These are phyloP conservation scores for Euleptes europaea DNA, from an alignment of 2,113 vertebrate species.

Conservation along the genomic window DNA sequence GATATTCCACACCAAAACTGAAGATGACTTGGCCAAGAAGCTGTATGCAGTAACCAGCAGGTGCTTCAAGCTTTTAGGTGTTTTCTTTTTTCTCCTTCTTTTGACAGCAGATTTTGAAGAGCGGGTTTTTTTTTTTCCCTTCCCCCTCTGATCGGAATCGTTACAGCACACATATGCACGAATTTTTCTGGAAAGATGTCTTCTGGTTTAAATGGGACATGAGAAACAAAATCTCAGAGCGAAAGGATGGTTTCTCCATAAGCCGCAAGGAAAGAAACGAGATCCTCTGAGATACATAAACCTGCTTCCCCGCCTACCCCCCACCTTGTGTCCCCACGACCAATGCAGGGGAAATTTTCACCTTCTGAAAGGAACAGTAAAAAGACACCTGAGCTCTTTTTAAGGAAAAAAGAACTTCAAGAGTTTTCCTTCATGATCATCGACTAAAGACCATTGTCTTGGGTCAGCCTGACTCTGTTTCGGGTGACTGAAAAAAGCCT, in stretches of 20 bases:
- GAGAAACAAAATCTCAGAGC: not conserved
- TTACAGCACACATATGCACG: not conserved
- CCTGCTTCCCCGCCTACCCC: not conserved
- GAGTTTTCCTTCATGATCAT: not conserved
- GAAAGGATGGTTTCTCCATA: not conserved
- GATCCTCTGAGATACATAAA: not conserved
- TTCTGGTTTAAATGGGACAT: not conserved
- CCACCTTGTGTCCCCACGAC: too few relatives aligned
- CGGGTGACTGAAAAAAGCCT: too few relatives aligned
- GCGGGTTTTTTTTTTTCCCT: not conserved
- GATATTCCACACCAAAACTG: not conserved
- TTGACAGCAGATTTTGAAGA: not conserved
- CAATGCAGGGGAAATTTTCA: not conserved
- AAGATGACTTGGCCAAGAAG: conserved; percentile 10
- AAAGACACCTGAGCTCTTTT: not conserved
- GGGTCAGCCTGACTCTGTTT: too few relatives aligned
- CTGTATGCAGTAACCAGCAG: not conserved
- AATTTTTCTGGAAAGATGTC: not conserved
- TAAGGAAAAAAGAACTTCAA: not conserved
- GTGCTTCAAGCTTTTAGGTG: not conserved
- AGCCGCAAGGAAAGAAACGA: not conserved
- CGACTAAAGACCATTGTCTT: not conserved
- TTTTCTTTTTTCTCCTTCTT: too few relatives aligned
- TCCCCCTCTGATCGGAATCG: not conserved
- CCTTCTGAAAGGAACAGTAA: not conserved